Base-by-base conservation (phyloP, 64 coral and sea anemone species). In the Stylophora pistillata region DNA sequence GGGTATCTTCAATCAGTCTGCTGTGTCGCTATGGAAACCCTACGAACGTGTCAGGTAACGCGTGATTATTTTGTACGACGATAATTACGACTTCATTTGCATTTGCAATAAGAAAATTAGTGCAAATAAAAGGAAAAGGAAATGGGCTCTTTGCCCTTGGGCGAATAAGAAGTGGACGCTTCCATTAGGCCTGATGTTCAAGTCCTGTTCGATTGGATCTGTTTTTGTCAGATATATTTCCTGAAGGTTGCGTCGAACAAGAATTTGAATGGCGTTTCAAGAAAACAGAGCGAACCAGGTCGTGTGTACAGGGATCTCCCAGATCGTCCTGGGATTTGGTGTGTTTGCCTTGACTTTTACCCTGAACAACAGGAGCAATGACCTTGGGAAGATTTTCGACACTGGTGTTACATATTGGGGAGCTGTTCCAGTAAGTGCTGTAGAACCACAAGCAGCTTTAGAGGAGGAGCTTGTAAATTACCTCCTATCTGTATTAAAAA, bases 231-330 rank as follows among this genome's bases (percentile, higher is more conserved):
- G 37, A 47, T 47, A 47, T 47, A 47, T 47, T 47, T 47, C 37
- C 0, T 31, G 55, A 27, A 25, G 15, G 77, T 25, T 57, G 13
- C 77, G 20, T 79, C 13, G 31, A 76, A 27, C n/a, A 5, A 21
- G 25, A n/a, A 3, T 7, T 26, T 10, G 30, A 33, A 84, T 84
- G 80, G 14, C 80, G 20, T 84, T 84, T 34, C 80, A 65, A 84
- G 80, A 84, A 63, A 84, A n/a, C 62, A 33, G 80, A 28, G 80
- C 80, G 16, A 84, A 84, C 21, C 80, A 84, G 20, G 61, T 84
- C 23, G 69, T 84, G 26, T 84, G 80, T 23, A 84, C 80, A 27
- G 80, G 80, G 20, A 84, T 84, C 23, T 84, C 80, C 0, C 60
- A 69, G 33, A 70, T 84, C 18, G 69, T 84, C 31, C 53, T 84